Evolutionary conservation across 2,888 invertebrate species (phyloP), one percentile per base, ranked within the genome.

Genomic region (Dysmachus trigonus): DNA sequence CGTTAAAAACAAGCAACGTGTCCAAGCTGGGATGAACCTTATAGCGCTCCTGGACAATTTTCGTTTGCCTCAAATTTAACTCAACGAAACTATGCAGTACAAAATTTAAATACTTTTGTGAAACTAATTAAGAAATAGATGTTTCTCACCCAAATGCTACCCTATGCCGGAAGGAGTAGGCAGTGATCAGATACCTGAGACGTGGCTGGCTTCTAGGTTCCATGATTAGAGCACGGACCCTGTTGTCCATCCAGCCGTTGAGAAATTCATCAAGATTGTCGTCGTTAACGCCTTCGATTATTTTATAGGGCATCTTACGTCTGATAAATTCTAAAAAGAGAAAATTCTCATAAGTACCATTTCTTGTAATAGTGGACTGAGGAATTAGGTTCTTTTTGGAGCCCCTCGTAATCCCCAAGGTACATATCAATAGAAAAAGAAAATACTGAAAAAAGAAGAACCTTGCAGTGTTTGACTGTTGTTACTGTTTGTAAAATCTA

Each of bases 201-300:
- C 98, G 94, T 85, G 97, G 95, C 13, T 94, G 94, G 87, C 94
- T 94, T 87, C 95, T 93, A 87, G 96, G 96, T 90, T 97, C 96
- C 92, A 98, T 97, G 89, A 98, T 95, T 86, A 99, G 93, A 38
- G 97, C 98, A 88, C 98, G 94, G 71, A 98, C 97, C 91, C 95
- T 94, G 92, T 99, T 99, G 92, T 99, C 98, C 87, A 94, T 94
- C 96, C 98, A 98, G 85, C 98, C 97, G 74, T 94, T 94, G 38
- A 98, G 93, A 91, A 98, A 98, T 7, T 93, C 93, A 79, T 96
- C 95, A 51, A 96, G 93, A 90, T 95, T 96, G 38, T 94, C 93
- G 89, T 96, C 96, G 86, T 94, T 94, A n/a, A 98, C 92, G 71
- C 92, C 93, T 86, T 94, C 93, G 85, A 97, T 95, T 89, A 97